These are phyloP conservation scores for Cosmia pyralina DNA, from an alignment of 2,888 invertebrate species.

Conservation along the genomic window DNA sequence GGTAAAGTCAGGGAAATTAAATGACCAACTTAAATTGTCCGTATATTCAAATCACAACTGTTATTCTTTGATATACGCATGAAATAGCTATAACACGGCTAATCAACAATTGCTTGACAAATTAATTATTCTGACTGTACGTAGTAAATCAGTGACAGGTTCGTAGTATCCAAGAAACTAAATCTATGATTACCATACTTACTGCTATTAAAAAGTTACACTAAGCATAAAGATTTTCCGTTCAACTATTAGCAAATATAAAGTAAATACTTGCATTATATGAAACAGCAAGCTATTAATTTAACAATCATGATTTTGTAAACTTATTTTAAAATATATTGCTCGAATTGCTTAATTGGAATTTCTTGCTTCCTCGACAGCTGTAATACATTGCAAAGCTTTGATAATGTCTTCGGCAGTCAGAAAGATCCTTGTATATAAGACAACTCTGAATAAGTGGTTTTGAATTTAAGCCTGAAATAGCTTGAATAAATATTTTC, in stretches of 20 bases:
- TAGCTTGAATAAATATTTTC: conserved; percentile 23
- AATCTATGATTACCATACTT: not conserved
- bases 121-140: not conserved
- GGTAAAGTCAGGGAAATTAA: too few relatives aligned
- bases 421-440: conserved; percentile 21
- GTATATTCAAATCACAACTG: not conserved
- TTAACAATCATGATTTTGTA: not conserved
- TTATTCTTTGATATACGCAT: not conserved
- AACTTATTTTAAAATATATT: conserved; percentile 1
- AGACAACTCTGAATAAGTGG: conserved; percentile 12
- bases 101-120: not conserved
- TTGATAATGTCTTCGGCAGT: conserved; percentile 34
- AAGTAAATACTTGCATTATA: not conserved
- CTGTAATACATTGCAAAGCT: conserved; percentile 5
- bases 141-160: not conserved
- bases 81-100: not conserved
- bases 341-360: conserved; percentile 35
- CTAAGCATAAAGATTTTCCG: not conserved
- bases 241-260: not conserved
- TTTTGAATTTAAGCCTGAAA: conserved; percentile 13
- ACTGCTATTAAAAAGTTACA: not conserved
- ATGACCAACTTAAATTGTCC: too few relatives aligned
- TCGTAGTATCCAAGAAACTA: not conserved
- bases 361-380: conserved; percentile 19
- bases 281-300: not conserved